These are phyloP conservation scores for Dendrocincla fuliginosa DNA, from an alignment of 2,797 vertebrate species.

Conservation along the genomic window DNA sequence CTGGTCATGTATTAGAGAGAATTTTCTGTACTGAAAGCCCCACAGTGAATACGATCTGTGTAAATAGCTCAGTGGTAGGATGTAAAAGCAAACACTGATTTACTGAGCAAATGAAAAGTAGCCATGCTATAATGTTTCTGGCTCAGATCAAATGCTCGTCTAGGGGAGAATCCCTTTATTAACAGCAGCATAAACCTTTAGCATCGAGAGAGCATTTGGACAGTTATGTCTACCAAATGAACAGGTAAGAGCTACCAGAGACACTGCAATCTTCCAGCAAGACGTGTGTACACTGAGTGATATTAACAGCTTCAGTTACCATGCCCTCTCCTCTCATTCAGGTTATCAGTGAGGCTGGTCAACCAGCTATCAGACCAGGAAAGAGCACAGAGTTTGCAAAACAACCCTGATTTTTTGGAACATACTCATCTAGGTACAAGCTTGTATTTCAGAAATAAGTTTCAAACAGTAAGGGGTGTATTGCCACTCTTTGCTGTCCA, in stretches of 20 bases:
- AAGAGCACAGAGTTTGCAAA: background rate
- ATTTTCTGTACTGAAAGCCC: background rate
- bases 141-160: constrained; percentile 21
- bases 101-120: constrained; percentile 43
- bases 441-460: background rate
- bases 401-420: background rate
- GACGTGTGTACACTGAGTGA: background rate
- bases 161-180: constrained; percentile 14
- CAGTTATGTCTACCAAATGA: background rate
- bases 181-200: background rate
- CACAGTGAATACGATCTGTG: background rate
- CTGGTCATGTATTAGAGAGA: background rate
- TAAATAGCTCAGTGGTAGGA: background rate
- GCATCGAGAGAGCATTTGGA: background rate
- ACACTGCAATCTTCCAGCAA: background rate
- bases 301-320: background rate
- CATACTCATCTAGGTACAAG: background rate
- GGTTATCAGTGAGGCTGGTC: background rate
- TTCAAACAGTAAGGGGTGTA: background rate
- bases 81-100: constrained; percentile 41
- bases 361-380: background rate
- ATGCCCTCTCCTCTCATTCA: background rate
- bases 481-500: background rate
- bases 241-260: background rate
- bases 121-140: background rate